phyloP scores from a whole-genome alignment of 2,888 invertebrate genomes.

The Sacculina carcini region DNA sequence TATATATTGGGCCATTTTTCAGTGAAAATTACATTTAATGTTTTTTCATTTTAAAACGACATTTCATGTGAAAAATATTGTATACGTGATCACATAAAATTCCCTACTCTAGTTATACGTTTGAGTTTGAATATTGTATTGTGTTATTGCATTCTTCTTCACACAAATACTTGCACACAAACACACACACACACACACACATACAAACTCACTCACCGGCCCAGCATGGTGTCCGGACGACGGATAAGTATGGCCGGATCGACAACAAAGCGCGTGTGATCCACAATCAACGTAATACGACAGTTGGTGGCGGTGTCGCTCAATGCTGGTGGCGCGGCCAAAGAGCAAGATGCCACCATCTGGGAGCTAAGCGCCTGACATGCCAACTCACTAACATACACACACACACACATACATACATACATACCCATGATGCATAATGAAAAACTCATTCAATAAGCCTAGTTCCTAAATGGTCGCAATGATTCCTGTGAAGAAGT shows the following conservation, averaged over 20 bases:
- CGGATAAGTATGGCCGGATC: conserved; percentile 76
- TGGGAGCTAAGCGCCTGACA: background rate
- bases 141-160: background rate
- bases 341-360: background rate
- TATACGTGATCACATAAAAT: no score
- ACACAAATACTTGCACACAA: no score
- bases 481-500: no score
- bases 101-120: background rate
- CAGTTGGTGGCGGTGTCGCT: conserved; percentile 7
- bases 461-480: no score
- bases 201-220: conserved; percentile 26
- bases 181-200: no score
- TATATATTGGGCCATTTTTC: background rate
- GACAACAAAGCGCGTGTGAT: conserved; percentile 76
- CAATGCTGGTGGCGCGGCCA: background rate
- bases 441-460: no score
- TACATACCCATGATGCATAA: conserved; percentile 3
- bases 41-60: no score
- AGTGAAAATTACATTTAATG: no score
- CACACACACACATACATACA: no score
- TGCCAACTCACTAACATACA: no score
- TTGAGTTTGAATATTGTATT: background rate
- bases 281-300: conserved; percentile 62
- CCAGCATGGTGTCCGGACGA: conserved; percentile 95
- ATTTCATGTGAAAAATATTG: no score